Base-by-base conservation (phyloP, 2,797 vertebrate species). In the Ctenopoma kingsleyae region DNA sequence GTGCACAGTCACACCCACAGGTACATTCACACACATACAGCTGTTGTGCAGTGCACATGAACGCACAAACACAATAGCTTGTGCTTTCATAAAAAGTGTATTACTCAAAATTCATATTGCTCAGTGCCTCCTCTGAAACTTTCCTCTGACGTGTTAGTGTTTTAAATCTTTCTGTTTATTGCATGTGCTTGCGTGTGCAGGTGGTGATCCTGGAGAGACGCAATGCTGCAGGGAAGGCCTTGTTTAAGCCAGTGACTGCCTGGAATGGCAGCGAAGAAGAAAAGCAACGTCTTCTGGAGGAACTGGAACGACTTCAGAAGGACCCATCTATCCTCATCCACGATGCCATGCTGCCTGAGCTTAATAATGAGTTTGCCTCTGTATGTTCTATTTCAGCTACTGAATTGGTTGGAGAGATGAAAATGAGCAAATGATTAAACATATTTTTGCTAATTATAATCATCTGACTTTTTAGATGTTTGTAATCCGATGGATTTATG, bases 321-420 rank as follows among this genome's bases (percentile, higher is more conserved):
- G 96, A 98, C 66, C 95, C 98, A 0, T 91, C 95, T 19, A 89
- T 98, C 35, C 96, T 99, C 30, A 92, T 94, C 12, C 91, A 93
- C 0, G 96, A 99, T 5, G 94, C 96, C 0, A 82, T 95, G 54
- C 92, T 99, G 76, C 93, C 94, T 0, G 96, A 97, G 78, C 89
- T 99, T 82, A 97, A 95, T 0, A 97, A 99, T 0, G 98, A 99
- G 84, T 97, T 99, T 0, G 97, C 97, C 32, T 96, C 97, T 0
- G 97, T 99, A 85, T 82, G 96, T 87, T 60, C 16, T 35, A 15
- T 22, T 9, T 20, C 52, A 51, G 13, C 30, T 2, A n/a, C 23
- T 3, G 6, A 38, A 13, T n/a, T 11, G 36, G 36, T 38, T 38
- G 10, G 2, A 41, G 38, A 41, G 12, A 4, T 41, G 8, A 19